phyloP scores from a whole-genome alignment of 2,113 vertebrate genomes.

The Accipiter virgatus region DNA sequence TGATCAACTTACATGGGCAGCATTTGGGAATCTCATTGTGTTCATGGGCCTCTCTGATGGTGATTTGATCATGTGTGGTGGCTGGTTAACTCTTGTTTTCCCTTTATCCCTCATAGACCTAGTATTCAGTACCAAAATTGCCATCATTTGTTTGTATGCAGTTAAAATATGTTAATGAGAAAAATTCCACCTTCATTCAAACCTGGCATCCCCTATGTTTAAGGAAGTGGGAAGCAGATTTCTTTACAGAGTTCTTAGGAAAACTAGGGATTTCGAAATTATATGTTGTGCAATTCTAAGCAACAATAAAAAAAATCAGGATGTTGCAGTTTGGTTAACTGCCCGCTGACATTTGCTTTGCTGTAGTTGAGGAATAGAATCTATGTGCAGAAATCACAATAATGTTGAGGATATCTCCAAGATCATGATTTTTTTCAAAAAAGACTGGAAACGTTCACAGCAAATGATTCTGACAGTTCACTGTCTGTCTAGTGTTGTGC shows the following conservation, averaged over 20 bases:
- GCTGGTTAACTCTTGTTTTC: not conserved
- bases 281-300: not conserved
- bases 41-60: not conserved
- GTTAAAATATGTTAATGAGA: not conserved
- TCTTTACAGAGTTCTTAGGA: not conserved
- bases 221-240: not conserved
- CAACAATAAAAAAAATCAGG: not conserved
- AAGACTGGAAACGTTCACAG: not conserved
- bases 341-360: not conserved
- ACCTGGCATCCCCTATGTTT: not conserved
- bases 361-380: not conserved
- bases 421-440: not conserved
- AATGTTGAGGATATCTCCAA: not conserved
- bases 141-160: not conserved
- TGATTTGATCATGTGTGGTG: not conserved
- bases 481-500: not conserved
- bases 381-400: not conserved
- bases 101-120: not conserved
- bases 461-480: not conserved
- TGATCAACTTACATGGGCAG: too few relatives aligned
- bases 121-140: not conserved
- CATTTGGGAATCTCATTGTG: not conserved
- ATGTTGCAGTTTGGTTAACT: not conserved
- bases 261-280: not conserved
- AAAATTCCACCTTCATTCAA: not conserved